A percentile compares a stretch with the other conserved stretches of the same genome.
Conservation (phyloP, 2,113 vertebrate species). For the Aspidoscelis tigris region DNA sequence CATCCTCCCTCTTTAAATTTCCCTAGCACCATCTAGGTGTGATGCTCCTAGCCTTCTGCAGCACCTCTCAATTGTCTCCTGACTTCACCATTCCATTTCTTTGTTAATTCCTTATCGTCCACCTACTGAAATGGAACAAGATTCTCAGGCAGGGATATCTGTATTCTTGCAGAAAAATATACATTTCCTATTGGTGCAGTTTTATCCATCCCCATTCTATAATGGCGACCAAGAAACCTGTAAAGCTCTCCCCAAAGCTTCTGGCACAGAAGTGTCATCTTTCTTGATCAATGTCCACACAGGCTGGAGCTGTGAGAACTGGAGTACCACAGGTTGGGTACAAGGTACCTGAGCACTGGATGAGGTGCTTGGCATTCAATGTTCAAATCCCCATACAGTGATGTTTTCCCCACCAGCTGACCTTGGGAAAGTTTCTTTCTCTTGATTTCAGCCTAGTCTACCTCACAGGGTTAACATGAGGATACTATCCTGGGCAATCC, state of each 20-base stretch:
- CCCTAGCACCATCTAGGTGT: no score
- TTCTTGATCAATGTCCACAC: no score
- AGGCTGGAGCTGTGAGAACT: no score
- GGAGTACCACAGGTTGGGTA: no score
- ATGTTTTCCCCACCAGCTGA: no score
- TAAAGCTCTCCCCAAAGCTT: no score
- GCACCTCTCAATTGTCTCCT: no score
- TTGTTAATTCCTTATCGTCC: not conserved
- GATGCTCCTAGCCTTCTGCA: no score
- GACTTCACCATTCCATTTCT: not conserved
- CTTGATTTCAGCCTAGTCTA: not conserved
- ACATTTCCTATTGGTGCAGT: no score
- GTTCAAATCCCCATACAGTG: not conserved
- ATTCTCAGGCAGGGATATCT: not conserved
- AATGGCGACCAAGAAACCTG: no score
- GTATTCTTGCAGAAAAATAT: not conserved
- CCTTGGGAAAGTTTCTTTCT: not conserved
- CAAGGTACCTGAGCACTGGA: not conserved
- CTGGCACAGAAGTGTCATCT: no score
- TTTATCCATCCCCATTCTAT: no score
- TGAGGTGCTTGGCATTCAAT: not conserved
- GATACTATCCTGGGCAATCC: not conserved
- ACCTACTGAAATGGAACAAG: not conserved
- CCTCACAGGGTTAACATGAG: not conserved
- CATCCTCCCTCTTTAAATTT: not conserved